Base-by-base conservation (phyloP, 2,113 vertebrate species). In the Pitta sordida region DNA sequence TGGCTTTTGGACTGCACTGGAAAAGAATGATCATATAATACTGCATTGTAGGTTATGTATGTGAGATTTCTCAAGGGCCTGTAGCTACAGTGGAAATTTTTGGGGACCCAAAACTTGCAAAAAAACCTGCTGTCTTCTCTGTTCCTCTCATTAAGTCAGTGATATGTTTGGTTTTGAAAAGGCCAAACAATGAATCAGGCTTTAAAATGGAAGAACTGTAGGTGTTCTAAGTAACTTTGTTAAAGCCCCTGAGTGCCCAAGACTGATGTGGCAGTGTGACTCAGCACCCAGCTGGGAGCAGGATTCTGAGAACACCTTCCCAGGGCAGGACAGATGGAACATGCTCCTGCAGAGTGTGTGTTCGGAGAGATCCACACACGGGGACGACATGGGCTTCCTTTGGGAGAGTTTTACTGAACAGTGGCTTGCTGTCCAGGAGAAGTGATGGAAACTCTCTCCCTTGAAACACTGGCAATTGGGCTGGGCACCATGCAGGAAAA, bases 181-280 rank as follows among this genome's bases (percentile, higher is more conserved):
- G 92, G 83, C 86, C 91, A 92, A 88, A 88, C 86, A 88, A 62
- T 93, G 92, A 95, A 94, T 95, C 94, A 95, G 91, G 58, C 34
- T 96, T 78, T 92, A 39, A 95, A 93, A 92, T 68, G 64, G 77
- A 88, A 93, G 86, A 82, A 36, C 64, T 53, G 94, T 95, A 79
- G 86, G 91, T 92, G 95, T 94, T 93, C 56, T 69, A n/a, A 22
- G 37, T 13, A 52, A 27, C 41, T 76, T 76, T 49, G 63, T 86
- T 90, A 26, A 86, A 81, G 75, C 69, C 84, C 78, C 80, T 85
- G 52, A 77, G 37, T 69, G 69, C 2, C 2, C 26, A 22, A n/a
- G 65, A 84, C 2, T 60, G 89, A 83, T 36, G 7, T 37, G 63
- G 16, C 15, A 16, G 65, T 15, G 69, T 91, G 90, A 93, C 41